phyloP scores from a whole-genome alignment of 1,140 invertebrate species.

The Pseudomyrmex cubaensis region DNA sequence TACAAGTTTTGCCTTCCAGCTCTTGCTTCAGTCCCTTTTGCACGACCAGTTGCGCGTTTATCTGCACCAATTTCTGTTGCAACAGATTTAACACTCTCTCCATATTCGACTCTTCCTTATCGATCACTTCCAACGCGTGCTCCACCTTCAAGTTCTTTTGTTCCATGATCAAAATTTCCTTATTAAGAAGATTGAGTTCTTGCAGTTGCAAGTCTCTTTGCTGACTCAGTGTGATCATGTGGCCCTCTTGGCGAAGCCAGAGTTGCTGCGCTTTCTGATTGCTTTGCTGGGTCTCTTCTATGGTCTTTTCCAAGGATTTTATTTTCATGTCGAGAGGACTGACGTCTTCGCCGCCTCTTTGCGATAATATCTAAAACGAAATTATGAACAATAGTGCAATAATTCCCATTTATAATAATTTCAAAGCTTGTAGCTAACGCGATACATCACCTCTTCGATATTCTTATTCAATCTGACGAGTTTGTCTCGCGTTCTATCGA shows the following conservation, averaged over 20 bases:
- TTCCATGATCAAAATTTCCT: slow-evolving; percentile 91
- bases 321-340: slow-evolving; percentile 86
- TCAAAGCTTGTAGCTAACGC: slow-evolving; percentile 24
- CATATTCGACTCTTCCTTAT: slow-evolving; percentile 86
- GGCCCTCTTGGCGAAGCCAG: slow-evolving; percentile 91
- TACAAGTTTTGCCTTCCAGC: slow-evolving; percentile 87
- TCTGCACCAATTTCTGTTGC: slow-evolving; percentile 86
- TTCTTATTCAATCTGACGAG: slow-evolving; percentile 86
- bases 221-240: slow-evolving; percentile 88
- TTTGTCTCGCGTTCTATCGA: slow-evolving; percentile 86
- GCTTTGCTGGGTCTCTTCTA: slow-evolving; percentile 86
- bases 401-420: slow-evolving; percentile 36
- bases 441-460: slow-evolving; percentile 83
- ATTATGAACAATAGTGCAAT: not conserved
- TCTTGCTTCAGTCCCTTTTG: slow-evolving; percentile 86
- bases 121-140: slow-evolving; percentile 87
- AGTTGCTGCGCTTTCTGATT: slow-evolving; percentile 88
- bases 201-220: slow-evolving; percentile 88
- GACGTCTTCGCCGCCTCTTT: slow-evolving; percentile 79
- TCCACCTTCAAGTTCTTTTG: slow-evolving; percentile 90
- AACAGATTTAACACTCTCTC: slow-evolving; percentile 87
- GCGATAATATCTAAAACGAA: slow-evolving; percentile 74
- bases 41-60: slow-evolving; percentile 87
- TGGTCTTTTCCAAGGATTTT: slow-evolving; percentile 87
- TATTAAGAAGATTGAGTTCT: slow-evolving; percentile 88